Base-by-base conservation (phyloP, 2,888 invertebrate species). In the Meiosimyza platycephala region DNA sequence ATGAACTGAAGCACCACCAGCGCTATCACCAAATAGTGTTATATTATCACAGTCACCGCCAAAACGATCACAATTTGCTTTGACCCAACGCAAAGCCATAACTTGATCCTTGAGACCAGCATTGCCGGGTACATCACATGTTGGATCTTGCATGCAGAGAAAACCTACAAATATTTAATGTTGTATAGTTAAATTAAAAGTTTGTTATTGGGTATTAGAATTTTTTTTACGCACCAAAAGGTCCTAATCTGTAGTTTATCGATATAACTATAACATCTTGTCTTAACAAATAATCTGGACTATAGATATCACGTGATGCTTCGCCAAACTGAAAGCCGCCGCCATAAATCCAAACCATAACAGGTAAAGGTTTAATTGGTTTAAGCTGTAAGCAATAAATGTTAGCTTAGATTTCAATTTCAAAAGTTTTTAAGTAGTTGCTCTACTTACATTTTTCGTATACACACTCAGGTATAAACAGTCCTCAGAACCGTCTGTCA, bases 261-360 rank as follows among this genome's bases (percentile, higher is more conserved):
- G 88, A 85, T 18, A 90, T 87, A 3, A 90, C 78, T 13, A 89
- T 85, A 1, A 90, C 84, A 79, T 89, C 88, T 79, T 89, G 87
- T 50, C 85, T 83, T 69, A 89, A 75, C 54, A 89, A 80, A 78
- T 87, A 88, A 69, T 89, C 88, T 0, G 89, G 89, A 68, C 89
- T 88, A 73, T 87, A 87, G 40, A 84, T 80, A 69, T 84, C 85
- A 7, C 85, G 82, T 71, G 87, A 84, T 64, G 88, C 87, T 50
- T 88, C 88, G 12, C 89, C 89, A 70, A 84, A 84, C 72, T 86
- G 86, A 76, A 89, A 89, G 50, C 88, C 89, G 0, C 89, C 89
- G n/a, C 89, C 89, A 78, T 89, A 88, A 72, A 90, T 88, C 85
- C 88, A 89, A 16, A 90, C 86, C 88, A 90, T 88, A 2, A 90